These are phyloP conservation scores for Enoplosus armatus DNA, from an alignment of 2,797 vertebrate species.

Conservation along the genomic window DNA sequence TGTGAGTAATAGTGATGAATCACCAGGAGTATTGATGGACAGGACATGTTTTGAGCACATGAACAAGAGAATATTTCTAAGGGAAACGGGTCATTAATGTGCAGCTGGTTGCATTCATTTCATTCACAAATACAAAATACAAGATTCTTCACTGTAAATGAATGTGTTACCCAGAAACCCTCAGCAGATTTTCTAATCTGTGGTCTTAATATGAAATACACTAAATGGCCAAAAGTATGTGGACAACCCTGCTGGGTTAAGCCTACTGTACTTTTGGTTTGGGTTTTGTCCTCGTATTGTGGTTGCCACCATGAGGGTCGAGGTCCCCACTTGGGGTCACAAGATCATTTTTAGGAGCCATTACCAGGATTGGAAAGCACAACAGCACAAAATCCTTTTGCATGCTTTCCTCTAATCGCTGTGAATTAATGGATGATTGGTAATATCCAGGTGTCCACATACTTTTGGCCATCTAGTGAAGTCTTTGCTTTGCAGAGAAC, in stretches of 20 bases:
- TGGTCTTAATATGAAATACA: no score
- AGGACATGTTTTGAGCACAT: slow-evolving; percentile 27
- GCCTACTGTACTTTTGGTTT: background rate
- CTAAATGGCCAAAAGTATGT: slow-evolving; percentile 2
- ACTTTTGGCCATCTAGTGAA: background rate
- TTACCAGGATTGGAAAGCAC: no score
- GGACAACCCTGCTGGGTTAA: background rate
- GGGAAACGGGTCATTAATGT: background rate
- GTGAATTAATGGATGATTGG: background rate
- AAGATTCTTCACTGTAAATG: background rate
- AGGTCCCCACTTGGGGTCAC: background rate
- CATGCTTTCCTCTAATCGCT: background rate
- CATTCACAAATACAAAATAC: background rate
- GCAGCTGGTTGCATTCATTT: slow-evolving; percentile 32
- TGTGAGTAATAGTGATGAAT: slow-evolving; percentile 26
- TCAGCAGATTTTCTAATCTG: background rate
- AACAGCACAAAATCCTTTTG: no score
- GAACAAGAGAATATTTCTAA: slow-evolving; percentile 4
- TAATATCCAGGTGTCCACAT: slow-evolving; percentile 17
- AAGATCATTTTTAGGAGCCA: no score
- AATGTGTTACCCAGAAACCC: no score
- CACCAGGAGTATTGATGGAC: slow-evolving; percentile 24
- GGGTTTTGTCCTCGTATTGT: background rate
- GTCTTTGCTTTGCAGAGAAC: background rate
- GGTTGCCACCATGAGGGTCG: no score